Base-by-base conservation (phyloP, 1,140 invertebrate species). In the Micrasema longulum region DNA sequence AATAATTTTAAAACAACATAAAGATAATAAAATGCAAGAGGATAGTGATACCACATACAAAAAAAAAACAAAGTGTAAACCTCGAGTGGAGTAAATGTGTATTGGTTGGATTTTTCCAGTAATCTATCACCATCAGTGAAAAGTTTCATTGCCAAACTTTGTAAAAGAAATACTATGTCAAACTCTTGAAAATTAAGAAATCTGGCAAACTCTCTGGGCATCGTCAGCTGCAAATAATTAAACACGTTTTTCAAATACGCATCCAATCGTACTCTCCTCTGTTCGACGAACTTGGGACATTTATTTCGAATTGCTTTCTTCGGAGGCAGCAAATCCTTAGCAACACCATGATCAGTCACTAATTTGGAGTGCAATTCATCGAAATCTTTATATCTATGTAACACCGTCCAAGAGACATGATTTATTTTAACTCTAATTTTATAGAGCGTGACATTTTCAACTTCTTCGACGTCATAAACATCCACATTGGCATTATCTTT, bases 371-470 rank as follows among this genome's bases (percentile, higher is more conserved):
- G 93, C 4, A 98, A 86, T 45, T 94, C 92, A 62, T 90, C 89
- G 82, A 98, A 98, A 76, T 97, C 94, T 78, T 89, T 95, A 81
- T 97, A 98, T 55, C 95, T 88, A 78, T 95, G 92, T 75, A 88
- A 89, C 0, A 97, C 90, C 45, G 84, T 89, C 96, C 96, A 98
- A 50, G 89, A 87, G 72, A 93, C 87, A 47, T 88, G 81, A 1
- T 53, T 73, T 18, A 76, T 81, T 79, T 80, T 83, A 76, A 86
- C 80, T 68, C 75, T 77, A 45, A 86, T 85, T 78, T 82, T 83
- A 69, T 86, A 86, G 74, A 82, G 82, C 10, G 84, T 86, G 67
- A 86, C 80, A 77, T 79, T 83, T 60, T 84, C 84, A 75, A 82
- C 83, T 43, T 80, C 78, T 62, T 77, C 77, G 6, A 81, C 74